Percentiles rank a stretch among this genome's conserved stretches.
Conservation (phyloP, 2,888 invertebrate genomes). For the Watsonalla binaria region DNA sequence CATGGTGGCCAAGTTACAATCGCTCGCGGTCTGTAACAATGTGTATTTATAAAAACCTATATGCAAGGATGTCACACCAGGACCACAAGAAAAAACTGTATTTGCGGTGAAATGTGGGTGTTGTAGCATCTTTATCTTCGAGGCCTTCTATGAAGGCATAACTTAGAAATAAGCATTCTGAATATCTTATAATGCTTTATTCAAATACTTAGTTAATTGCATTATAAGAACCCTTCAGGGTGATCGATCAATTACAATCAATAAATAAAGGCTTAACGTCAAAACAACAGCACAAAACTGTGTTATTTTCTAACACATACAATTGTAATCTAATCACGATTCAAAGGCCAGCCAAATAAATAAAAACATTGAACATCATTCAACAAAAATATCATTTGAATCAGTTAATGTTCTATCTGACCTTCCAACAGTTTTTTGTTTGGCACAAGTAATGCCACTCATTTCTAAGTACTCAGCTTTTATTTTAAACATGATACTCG, state of each 20-base stretch:
- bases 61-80: too few relatives aligned
- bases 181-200: too few relatives aligned
- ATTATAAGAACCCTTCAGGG: neutral
- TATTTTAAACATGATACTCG: slow-evolving; percentile 6
- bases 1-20: too few relatives aligned
- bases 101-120: too few relatives aligned
- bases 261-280: neutral
- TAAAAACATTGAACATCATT: slow-evolving; percentile 13
- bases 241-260: neutral
- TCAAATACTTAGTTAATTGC: neutral
- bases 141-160: too few relatives aligned
- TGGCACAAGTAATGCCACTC: slow-evolving; percentile 11
- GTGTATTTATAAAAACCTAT: too few relatives aligned
- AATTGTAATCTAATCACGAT: slow-evolving; percentile 22
- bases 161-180: too few relatives aligned
- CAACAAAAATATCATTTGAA: slow-evolving; percentile 29
- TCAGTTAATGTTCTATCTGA: slow-evolving; percentile 28
- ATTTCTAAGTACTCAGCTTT: slow-evolving; percentile 11
- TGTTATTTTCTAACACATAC: neutral
- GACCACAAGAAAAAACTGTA: too few relatives aligned
- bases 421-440: slow-evolving; percentile 32
- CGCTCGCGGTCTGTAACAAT: too few relatives aligned
- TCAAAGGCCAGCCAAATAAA: slow-evolving; percentile 23
- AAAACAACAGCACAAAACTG: neutral
- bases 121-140: too few relatives aligned